Percentiles rank a stretch among this genome's conserved stretches.
Evolutionary conservation across 2,113 vertebrate species (phyloP).

Genomic region (Blennius ocellaris): DNA sequence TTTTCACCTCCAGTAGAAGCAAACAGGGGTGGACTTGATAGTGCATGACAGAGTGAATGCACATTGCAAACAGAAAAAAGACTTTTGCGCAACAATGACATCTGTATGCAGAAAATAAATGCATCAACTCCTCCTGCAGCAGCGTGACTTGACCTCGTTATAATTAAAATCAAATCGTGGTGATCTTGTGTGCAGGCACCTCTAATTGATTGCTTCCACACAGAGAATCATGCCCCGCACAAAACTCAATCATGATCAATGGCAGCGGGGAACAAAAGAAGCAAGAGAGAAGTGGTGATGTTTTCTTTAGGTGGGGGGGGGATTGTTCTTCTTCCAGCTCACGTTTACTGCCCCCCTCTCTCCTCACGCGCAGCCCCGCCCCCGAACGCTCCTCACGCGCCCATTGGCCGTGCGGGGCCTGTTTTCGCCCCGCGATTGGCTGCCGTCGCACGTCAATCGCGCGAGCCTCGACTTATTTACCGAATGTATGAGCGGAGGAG

Average conservation of each 20-base stretch:
- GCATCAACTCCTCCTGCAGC: not conserved
- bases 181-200: conserved; percentile 23
- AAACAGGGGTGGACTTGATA: conserved; percentile 27
- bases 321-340: conserved; percentile 61
- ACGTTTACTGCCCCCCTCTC: conserved; percentile 55
- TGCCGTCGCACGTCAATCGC: conserved; percentile 43
- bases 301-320: conserved; percentile 62
- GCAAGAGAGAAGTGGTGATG: conserved; percentile 67
- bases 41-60: conserved; percentile 31
- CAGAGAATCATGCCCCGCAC: not conserved
- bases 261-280: conserved; percentile 73
- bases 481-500: conserved; percentile 59
- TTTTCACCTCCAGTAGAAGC: conserved; percentile 1
- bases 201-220: conserved; percentile 22
- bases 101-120: too few relatives aligned
- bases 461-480: conserved; percentile 78
- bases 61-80: conserved; percentile 21
- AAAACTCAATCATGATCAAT: conserved; percentile 61
- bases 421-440: conserved; percentile 75
- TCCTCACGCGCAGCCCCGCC: conserved; percentile 43
- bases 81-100: conserved; percentile 1
- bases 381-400: not conserved
- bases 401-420: conserved; percentile 64
- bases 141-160: not conserved
- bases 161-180: not conserved